phyloP scores from a whole-genome alignment of 2,888 invertebrate genomes.

The Drosophila macrospina region DNA sequence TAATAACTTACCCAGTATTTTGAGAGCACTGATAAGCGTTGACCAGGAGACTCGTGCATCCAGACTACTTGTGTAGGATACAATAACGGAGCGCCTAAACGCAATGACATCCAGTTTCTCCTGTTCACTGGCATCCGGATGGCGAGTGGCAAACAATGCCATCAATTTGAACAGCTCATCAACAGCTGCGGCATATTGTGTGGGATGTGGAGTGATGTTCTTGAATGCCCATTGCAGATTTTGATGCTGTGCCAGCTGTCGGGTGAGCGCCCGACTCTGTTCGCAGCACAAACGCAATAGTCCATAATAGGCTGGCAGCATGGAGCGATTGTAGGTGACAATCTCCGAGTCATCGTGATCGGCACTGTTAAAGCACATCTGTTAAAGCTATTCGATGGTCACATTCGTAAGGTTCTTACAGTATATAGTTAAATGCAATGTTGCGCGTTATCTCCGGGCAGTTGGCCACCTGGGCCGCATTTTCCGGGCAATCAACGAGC shows the following conservation, averaged over 20 bases:
- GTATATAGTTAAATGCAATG: constrained; percentile 97
- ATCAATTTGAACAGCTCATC: constrained; percentile 96
- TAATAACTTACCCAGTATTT: constrained; percentile 88
- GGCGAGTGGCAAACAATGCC: constrained; percentile 94
- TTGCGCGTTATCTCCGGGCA: constrained; percentile 96
- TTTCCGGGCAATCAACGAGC: constrained; percentile 96
- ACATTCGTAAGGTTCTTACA: constrained; percentile 88
- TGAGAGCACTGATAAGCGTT: constrained; percentile 95
- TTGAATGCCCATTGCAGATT: constrained; percentile 99
- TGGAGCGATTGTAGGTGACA: constrained; percentile 95
- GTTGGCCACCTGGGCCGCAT: constrained; percentile 94
- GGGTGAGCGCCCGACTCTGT: constrained; percentile 93
- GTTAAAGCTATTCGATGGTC: constrained; percentile 7
- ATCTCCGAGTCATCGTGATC: constrained; percentile 99
- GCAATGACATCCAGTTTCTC: constrained; percentile 93
- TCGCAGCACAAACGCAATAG: constrained; percentile 95
- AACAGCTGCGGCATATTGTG: constrained; percentile 96
- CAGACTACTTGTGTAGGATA: constrained; percentile 94
- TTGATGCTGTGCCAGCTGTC: constrained; percentile 95
- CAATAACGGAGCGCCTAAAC: constrained; percentile 93
- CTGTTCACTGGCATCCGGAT: constrained; percentile 91
- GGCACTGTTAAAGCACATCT: constrained; percentile 88
- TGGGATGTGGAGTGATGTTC: constrained; percentile 98
- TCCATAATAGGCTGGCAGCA: constrained; percentile 97
- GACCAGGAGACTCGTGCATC: constrained; percentile 97